Evolutionary conservation across 1,140 invertebrate species (phyloP).

Genomic region (Neodiprion lecontei): DNA sequence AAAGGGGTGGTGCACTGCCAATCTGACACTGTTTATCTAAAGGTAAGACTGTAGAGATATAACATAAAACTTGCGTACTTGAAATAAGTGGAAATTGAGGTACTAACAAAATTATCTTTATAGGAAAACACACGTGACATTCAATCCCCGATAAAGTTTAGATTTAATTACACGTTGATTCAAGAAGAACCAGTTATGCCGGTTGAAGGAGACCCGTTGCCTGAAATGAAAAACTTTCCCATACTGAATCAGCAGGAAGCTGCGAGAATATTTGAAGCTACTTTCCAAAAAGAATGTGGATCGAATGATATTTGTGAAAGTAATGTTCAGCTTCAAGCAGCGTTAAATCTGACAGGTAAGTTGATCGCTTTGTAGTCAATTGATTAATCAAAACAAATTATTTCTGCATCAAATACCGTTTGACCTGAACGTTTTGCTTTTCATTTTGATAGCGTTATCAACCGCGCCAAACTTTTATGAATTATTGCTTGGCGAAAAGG

Average conservation of each 20-base stretch:
- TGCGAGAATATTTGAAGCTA: constrained; percentile 80
- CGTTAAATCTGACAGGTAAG: constrained; percentile 67
- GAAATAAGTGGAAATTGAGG: neutral
- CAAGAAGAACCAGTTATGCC: constrained; percentile 71
- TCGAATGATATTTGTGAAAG: constrained; percentile 89
- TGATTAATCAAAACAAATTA: constrained; percentile 23
- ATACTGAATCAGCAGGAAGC: constrained; percentile 90
- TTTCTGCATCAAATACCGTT: constrained; percentile 23
- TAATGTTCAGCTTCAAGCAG: constrained; percentile 75
- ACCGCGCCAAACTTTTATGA: constrained; percentile 48
- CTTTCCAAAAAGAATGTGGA: constrained; percentile 94
- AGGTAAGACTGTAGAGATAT: constrained; percentile 56
- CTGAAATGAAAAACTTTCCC: constrained; percentile 80
- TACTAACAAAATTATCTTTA: constrained; percentile 17
- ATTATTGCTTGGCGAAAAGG: constrained; percentile 74
- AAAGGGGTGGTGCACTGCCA: constrained; percentile 69
- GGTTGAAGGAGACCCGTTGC: constrained; percentile 64
- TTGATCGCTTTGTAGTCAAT: constrained; percentile 38
- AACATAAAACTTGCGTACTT: neutral
- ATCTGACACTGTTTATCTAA: constrained; percentile 79
- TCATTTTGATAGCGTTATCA: neutral
- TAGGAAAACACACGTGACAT: constrained; percentile 83
- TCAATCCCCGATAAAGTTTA: constrained; percentile 84
- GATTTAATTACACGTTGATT: constrained; percentile 82
- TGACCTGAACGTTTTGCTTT: constrained; percentile 11